Evolutionary conservation across 2,888 invertebrate genomes (phyloP).

Genomic region (Acrobasis repandana): DNA sequence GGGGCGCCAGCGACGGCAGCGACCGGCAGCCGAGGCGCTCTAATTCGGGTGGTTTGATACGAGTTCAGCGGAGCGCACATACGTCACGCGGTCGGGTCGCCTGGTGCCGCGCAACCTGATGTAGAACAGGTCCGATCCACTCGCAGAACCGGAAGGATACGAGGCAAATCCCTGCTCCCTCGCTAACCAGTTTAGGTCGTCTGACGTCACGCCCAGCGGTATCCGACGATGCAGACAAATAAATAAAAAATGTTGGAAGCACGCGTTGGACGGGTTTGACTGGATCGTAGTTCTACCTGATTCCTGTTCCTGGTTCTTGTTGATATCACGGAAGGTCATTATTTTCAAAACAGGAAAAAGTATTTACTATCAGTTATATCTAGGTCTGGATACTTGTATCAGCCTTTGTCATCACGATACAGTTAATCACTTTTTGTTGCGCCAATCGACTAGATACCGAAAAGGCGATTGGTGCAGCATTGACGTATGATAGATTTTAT

Average conservation of each 20-base stretch:
- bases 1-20: conserved; percentile 42
- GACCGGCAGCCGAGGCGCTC: conserved; percentile 36
- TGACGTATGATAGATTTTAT: too few relatives aligned
- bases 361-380: background rate
- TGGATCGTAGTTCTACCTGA: conserved; percentile 82
- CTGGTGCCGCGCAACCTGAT: conserved; percentile 72
- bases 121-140: conserved; percentile 79
- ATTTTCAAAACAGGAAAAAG: conserved; percentile 37
- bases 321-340: conserved; percentile 59
- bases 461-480: too few relatives aligned
- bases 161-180: conserved; percentile 82
- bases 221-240: conserved; percentile 81
- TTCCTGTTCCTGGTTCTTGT: conserved; percentile 80
- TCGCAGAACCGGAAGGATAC: conserved; percentile 83
- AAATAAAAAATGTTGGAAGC: conserved; percentile 83
- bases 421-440: too few relatives aligned
- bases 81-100: conserved; percentile 69
- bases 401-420: too few relatives aligned
- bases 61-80: conserved; percentile 46
- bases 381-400: too few relatives aligned
- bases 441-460: too few relatives aligned
- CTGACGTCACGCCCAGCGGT: conserved; percentile 82
- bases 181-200: conserved; percentile 82
- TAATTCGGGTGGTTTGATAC: conserved; percentile 51
- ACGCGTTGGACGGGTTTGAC: conserved; percentile 82